Base-by-base conservation (phyloP, 2,888 invertebrate genomes). In the Acronicta aceris region DNA sequence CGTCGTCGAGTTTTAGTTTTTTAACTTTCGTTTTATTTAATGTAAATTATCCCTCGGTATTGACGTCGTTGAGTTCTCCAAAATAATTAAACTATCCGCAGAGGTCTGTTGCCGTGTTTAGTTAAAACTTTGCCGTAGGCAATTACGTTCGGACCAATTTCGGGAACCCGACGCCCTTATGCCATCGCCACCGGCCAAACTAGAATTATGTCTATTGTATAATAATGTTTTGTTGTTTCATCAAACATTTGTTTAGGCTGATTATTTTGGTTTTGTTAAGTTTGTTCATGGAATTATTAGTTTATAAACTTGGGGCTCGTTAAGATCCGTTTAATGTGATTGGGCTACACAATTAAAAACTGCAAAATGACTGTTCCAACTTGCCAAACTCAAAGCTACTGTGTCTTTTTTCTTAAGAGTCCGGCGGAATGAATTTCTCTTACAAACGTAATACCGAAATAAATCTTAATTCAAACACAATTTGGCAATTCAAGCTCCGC, bases 81-180 rank as follows among this genome's bases (percentile, higher is more conserved):
- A 65, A 59, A 59, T 52, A 57, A 58, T 55, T 42, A 49, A 49
- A 27, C 38, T 21, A 16, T 5, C 48, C 42, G 25, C 50, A 25
- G 30, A 41, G 21, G 17, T 33, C 47, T 13, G 51, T 13, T 36
- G 13, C 17, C 36, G 12, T 25, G 38, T 69, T 68, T 52, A 46
- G 59, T 65, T 71, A 52, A 46, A 42, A 65, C 52, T 66, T 53
- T 49, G 52, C 45, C 52, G 42, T 71, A n/a, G n/a, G n/a, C n/a
- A 65, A 65, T 66, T 59, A 59, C 46, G 49, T 40, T 47, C 59
- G 33, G 38, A 46, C 16, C 55, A 59, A 56, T 66, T 59, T 71
- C n/a, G 59, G 8, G 43, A 33, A 7, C 27, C 42, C 41, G 16
- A 25, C 21, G 38, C 45, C 45, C 52, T 50, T 17, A 9, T 12